phyloP scores from a whole-genome alignment of 1,140 invertebrate species.

The Euura lappo region DNA sequence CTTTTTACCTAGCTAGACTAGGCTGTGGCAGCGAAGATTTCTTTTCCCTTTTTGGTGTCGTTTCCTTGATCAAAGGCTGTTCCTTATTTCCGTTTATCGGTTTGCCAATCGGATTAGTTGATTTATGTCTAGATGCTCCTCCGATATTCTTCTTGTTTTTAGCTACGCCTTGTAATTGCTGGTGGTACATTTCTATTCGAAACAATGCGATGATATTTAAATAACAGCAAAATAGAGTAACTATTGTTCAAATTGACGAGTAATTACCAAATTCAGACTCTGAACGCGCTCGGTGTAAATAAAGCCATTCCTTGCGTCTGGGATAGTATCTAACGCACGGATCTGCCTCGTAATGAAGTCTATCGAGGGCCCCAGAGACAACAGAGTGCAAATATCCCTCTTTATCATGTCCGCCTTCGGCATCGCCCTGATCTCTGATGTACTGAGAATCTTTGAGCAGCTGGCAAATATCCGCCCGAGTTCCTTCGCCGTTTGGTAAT shows the following conservation, averaged over 20 bases:
- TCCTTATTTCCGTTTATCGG: slow-evolving; percentile 46
- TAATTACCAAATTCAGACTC: slow-evolving; percentile 57
- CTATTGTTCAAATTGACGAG: too few relatives aligned
- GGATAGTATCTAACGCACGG: slow-evolving; percentile 91
- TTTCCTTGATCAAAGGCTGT: slow-evolving; percentile 55
- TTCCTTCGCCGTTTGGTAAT: slow-evolving; percentile 93
- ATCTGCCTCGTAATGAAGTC: slow-evolving; percentile 87
- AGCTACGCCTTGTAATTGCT: slow-evolving; percentile 68
- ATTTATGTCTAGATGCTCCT: slow-evolving; percentile 52
- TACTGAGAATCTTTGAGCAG: slow-evolving; percentile 86
- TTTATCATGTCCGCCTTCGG: slow-evolving; percentile 59
- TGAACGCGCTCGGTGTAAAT: slow-evolving; percentile 77
- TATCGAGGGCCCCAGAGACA: slow-evolving; percentile 87
- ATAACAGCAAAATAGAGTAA: slow-evolving; percentile 28
- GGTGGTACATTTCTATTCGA: slow-evolving; percentile 63
- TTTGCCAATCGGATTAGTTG: slow-evolving; percentile 43
- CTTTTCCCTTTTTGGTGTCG: slow-evolving; percentile 51
- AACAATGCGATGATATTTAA: slow-evolving; percentile 29
- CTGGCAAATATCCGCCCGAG: slow-evolving; percentile 86
- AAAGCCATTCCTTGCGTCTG: slow-evolving; percentile 89
- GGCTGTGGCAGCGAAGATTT: slow-evolving; percentile 43
- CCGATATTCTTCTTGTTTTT: slow-evolving; percentile 62
- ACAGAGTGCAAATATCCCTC: slow-evolving; percentile 74
- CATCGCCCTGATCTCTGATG: slow-evolving; percentile 74
- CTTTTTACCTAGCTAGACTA: slow-evolving; percentile 43